phyloP scores from a whole-genome alignment of 2,888 invertebrate genomes.

The Phytoseiulus persimilis region DNA sequence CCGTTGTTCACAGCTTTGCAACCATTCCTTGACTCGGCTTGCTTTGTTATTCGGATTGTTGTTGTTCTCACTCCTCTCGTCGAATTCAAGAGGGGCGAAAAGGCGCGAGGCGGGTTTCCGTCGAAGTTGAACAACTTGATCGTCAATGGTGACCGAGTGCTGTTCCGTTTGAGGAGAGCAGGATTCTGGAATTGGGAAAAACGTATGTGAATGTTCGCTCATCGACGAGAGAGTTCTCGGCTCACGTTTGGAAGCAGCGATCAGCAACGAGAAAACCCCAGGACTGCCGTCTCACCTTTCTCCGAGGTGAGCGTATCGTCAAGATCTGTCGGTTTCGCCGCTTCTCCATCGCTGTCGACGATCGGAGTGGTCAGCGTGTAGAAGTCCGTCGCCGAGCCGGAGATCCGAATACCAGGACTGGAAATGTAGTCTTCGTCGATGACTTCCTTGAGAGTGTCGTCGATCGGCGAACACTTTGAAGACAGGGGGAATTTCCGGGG shows the following conservation, averaged over 20 bases:
- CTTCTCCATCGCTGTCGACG: slow-evolving; percentile 25
- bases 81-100: slow-evolving; percentile 32
- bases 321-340: background rate
- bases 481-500: slow-evolving; percentile 32
- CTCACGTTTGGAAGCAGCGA: too few species aligned
- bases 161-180: background rate
- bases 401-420: slow-evolving; percentile 21
- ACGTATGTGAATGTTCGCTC: background rate
- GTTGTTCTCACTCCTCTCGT: slow-evolving; percentile 46
- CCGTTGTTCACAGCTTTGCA: slow-evolving; percentile 42
- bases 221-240: too few species aligned
- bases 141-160: slow-evolving; percentile 37
- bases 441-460: slow-evolving; percentile 49
- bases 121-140: slow-evolving; percentile 29
- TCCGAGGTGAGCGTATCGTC: slow-evolving; percentile 35
- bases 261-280: too few species aligned
- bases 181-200: background rate
- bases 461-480: slow-evolving; percentile 26
- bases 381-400: slow-evolving; percentile 9
- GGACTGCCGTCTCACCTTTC: slow-evolving; percentile 48
- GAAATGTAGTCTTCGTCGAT: slow-evolving; percentile 59
- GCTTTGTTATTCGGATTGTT: slow-evolving; percentile 40
- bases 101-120: slow-evolving; percentile 12
- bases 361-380: slow-evolving; percentile 36
- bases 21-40: slow-evolving; percentile 43